Percentiles rank a stretch among this genome's conserved stretches.
Conservation (phyloP, 53 echinoderm and acorn worm genomes). For the Holothuria scabra region DNA sequence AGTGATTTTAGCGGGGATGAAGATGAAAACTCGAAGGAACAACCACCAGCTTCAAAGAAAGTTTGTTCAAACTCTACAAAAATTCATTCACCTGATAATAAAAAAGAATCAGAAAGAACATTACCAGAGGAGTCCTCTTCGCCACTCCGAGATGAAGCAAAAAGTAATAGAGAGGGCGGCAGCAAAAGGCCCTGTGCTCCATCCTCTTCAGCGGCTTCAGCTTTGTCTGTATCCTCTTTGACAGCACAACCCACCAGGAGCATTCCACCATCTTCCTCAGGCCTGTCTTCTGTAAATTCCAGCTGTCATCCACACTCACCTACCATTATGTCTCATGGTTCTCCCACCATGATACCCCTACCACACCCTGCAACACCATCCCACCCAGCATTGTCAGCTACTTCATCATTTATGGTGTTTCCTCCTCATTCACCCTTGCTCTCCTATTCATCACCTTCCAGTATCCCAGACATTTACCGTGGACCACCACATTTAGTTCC, state of each 20-base stretch:
- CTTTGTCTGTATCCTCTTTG: constrained; percentile 53
- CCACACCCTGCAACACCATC: constrained; percentile 81
- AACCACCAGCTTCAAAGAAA: constrained; percentile 43
- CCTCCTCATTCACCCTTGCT: constrained; percentile 79
- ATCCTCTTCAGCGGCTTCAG: constrained; percentile 18
- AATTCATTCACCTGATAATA: constrained; percentile 44
- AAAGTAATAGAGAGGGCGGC: constrained; percentile 59
- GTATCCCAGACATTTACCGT: constrained; percentile 64
- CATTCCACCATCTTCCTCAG: constrained; percentile 50
- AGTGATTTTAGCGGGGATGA: constrained; percentile 73
- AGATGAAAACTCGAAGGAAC: constrained; percentile 46
- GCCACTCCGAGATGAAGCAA: constrained; percentile 28
- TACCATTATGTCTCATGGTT: constrained; percentile 67
- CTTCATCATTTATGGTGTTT: constrained; percentile 81
- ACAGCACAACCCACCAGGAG: constrained; percentile 52
- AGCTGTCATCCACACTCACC: constrained; percentile 43
- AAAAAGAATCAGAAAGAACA: constrained; percentile 21
- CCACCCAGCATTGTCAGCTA: constrained; percentile 71
- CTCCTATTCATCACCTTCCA: constrained; percentile 67
- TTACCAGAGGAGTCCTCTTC: constrained; percentile 13
- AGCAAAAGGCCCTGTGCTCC: constrained; percentile 23
- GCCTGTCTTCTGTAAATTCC: constrained; percentile 41
- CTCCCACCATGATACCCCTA: constrained; percentile 83
- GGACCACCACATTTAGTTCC: constrained; percentile 64
- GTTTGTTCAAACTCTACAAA: constrained; percentile 45